Evolutionary conservation across 2,113 vertebrate genomes (phyloP).

Genomic region (Eurystomus gularis): DNA sequence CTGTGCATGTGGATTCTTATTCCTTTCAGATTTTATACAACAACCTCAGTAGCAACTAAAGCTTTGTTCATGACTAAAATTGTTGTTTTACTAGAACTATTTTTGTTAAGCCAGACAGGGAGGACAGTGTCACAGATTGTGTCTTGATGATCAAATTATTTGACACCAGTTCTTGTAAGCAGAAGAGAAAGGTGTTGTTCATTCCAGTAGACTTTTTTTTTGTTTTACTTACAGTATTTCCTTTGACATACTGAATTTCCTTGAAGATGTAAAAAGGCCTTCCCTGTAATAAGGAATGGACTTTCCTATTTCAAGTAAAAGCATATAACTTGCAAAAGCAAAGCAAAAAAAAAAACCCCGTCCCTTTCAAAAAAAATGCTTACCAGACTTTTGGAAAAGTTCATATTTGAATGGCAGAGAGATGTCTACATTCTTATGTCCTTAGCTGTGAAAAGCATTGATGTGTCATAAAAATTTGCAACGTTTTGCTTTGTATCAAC

Average conservation of each 20-base stretch:
- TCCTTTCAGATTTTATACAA: background rate
- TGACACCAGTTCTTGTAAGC: background rate
- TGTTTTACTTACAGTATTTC: background rate
- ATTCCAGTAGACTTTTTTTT: background rate
- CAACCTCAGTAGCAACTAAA: background rate
- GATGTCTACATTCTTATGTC: background rate
- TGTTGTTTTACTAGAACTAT: background rate
- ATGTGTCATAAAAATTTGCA: background rate
- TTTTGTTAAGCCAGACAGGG: background rate
- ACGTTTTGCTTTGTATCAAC: background rate
- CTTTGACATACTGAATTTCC: background rate
- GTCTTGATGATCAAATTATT: background rate
- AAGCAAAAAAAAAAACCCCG: background rate
- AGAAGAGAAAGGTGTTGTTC: background rate
- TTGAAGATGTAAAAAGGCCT: background rate
- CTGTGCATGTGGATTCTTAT: background rate
- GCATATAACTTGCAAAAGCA: accelerated
- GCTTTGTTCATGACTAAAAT: background rate
- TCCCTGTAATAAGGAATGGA: background rate
- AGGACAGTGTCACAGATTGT: background rate
- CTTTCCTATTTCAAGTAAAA: background rate
- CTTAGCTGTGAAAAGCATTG: background rate
- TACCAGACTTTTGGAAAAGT: background rate
- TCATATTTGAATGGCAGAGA: background rate
- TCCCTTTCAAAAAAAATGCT: accelerated